phyloP scores from a whole-genome alignment of 1,140 invertebrate species.

The Heliconius nattereri region DNA sequence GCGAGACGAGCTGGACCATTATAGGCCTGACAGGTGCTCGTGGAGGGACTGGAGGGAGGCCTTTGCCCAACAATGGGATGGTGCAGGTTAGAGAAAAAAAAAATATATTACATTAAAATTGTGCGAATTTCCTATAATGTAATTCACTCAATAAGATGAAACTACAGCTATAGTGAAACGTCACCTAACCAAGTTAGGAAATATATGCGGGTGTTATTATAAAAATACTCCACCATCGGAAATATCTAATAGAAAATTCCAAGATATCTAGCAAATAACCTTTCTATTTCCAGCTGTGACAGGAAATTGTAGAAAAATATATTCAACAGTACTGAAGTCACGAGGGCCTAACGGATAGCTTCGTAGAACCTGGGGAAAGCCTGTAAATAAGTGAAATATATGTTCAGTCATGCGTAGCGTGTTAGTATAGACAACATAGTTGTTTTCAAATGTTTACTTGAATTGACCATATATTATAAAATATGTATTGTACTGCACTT shows the following conservation, averaged over 20 bases:
- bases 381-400: background rate
- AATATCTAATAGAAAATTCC: conserved; percentile 8
- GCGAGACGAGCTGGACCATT: no score
- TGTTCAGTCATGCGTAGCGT: background rate
- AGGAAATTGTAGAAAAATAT: conserved; percentile 5
- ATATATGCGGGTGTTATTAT: background rate
- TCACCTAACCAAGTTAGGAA: background rate
- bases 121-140: background rate
- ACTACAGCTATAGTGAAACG: background rate
- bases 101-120: no score
- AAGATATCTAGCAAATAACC: conserved; percentile 4
- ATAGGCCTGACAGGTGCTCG: no score
- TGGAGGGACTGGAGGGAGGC: no score
- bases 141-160: background rate
- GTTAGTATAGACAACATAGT: background rate
- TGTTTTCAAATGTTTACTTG: background rate
- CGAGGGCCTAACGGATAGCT: background rate
- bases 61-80: no score
- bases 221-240: background rate
- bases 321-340: conserved; percentile 7
- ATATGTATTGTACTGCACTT: no score
- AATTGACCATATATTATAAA: no score
- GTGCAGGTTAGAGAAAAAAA: no score
- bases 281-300: conserved; percentile 4
- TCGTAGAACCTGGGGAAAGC: background rate